Percentiles rank a stretch among this genome's conserved stretches.
Conservation (phyloP, 2,888 invertebrate genomes). For the Heliconius erato region DNA sequence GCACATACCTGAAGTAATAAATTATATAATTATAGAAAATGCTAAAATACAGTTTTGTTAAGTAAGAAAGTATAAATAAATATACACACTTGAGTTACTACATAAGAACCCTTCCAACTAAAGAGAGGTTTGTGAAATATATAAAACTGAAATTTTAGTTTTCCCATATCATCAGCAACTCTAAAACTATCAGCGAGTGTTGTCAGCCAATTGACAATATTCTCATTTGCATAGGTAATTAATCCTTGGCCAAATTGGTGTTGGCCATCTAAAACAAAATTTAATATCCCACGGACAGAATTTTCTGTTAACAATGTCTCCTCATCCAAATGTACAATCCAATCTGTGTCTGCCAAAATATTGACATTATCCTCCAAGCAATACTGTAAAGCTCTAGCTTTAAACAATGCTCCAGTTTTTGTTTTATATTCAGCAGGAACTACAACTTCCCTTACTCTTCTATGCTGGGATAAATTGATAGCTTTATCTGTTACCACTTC, state of each 20-base stretch:
- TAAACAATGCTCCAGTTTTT: constrained; percentile 96
- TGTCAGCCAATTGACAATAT: constrained; percentile 98
- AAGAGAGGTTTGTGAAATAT: constrained; percentile 97
- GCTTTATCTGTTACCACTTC: constrained; percentile 98
- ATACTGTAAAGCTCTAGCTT: constrained; percentile 97
- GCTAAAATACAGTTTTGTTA: not conserved
- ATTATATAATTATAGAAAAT: constrained; percentile 1
- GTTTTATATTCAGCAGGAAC: constrained; percentile 95
- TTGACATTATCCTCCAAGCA: constrained; percentile 97
- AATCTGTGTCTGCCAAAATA: constrained; percentile 93
- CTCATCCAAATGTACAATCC: constrained; percentile 99
- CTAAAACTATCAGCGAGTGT: constrained; percentile 98
- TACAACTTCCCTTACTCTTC: constrained; percentile 94
- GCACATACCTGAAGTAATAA: constrained; percentile 90
- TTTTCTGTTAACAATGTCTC: constrained; percentile 97
- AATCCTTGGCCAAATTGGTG: constrained; percentile 98
- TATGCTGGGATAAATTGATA: constrained; percentile 90
- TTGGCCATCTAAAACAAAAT: constrained; percentile 97
- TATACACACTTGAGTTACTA: constrained; percentile 94
- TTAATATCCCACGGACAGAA: constrained; percentile 94
- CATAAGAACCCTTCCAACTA: constrained; percentile 99
- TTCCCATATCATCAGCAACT: constrained; percentile 99
- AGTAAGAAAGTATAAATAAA: constrained; percentile 2
- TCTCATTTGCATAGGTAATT: constrained; percentile 98
- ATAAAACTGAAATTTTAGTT: constrained; percentile 95